Conservation (phyloP, 2,888 invertebrate species). For the Orthosia gothica region DNA sequence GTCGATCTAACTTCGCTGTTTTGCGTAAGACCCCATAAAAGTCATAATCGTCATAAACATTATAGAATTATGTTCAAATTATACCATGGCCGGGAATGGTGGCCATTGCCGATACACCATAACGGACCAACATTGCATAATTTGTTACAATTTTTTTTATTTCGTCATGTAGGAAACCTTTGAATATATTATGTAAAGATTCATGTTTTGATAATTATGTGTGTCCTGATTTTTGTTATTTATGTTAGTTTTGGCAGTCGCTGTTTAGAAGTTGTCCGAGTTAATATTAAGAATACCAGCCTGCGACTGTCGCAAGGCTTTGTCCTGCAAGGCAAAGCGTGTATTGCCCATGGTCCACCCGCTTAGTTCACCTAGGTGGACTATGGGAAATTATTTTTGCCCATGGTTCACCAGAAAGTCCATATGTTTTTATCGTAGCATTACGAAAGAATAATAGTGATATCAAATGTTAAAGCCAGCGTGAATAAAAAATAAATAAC, state of each 20-base stretch:
- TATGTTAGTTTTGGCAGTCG: conserved; percentile 26
- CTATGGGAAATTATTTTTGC: too few species aligned
- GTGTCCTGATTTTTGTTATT: conserved; percentile 10
- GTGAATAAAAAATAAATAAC: too few species aligned
- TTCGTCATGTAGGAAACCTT: conserved; percentile 42
- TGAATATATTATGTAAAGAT: conserved; percentile 49
- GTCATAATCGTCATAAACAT: conserved; percentile 68
- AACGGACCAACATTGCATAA: conserved; percentile 56
- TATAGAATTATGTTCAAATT: conserved; percentile 69
- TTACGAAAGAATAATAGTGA: too few species aligned
- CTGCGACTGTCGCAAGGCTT: too few species aligned
- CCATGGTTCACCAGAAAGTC: too few species aligned
- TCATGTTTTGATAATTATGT: conserved; percentile 31
- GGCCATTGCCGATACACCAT: conserved; percentile 51
- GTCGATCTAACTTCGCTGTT: conserved; percentile 54
- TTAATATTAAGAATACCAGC: too few species aligned
- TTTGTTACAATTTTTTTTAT: conserved; percentile 50
- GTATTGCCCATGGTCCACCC: too few species aligned
- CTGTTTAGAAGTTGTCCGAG: background rate
- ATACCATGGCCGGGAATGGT: conserved; percentile 61
- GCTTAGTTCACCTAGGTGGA: too few species aligned
- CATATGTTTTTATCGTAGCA: too few species aligned
- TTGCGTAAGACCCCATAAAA: conserved; percentile 65
- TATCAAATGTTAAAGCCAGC: too few species aligned
- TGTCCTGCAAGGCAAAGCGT: too few species aligned